These are phyloP conservation scores for Melanotaenia boesemani DNA, from an alignment of 2,797 vertebrate genomes.

Conservation along the genomic window DNA sequence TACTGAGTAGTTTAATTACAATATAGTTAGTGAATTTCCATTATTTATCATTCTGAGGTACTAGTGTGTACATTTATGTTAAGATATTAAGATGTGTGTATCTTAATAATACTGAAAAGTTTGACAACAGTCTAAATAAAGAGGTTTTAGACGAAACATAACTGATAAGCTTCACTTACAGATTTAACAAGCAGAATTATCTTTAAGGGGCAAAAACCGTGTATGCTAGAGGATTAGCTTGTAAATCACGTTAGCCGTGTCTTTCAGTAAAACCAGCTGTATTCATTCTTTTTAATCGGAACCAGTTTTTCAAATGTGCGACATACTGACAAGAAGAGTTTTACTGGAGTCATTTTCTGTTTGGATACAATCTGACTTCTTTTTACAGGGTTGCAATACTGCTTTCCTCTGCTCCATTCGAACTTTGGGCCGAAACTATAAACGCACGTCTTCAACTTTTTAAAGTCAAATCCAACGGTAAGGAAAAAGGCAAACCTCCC, in stretches of 20 bases:
- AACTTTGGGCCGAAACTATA: too few relatives aligned
- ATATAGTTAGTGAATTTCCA: too few relatives aligned
- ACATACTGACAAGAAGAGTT: background rate
- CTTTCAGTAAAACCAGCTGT: background rate
- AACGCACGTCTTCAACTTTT: too few relatives aligned
- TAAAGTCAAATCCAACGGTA: background rate
- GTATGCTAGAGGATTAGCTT: background rate
- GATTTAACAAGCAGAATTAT: background rate
- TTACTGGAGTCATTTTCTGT: background rate
- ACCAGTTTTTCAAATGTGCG: background rate
- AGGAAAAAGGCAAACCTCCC: background rate
- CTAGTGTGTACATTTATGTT: background rate
- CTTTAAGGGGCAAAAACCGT: background rate
- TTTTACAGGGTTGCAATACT: background rate
- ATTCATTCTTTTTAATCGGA: background rate
- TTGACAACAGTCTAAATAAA: background rate
- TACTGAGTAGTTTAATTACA: background rate
- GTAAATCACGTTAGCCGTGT: background rate
- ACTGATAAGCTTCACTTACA: background rate
- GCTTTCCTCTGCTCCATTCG: too few relatives aligned
- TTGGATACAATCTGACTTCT: too few relatives aligned
- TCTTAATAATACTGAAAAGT: background rate
- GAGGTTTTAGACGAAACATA: background rate
- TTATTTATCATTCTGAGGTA: background rate
- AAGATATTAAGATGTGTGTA: background rate